These are phyloP conservation scores for Sarcophaga peregrina DNA, from an alignment of 1,140 invertebrate genomes.

Conservation along the genomic window DNA sequence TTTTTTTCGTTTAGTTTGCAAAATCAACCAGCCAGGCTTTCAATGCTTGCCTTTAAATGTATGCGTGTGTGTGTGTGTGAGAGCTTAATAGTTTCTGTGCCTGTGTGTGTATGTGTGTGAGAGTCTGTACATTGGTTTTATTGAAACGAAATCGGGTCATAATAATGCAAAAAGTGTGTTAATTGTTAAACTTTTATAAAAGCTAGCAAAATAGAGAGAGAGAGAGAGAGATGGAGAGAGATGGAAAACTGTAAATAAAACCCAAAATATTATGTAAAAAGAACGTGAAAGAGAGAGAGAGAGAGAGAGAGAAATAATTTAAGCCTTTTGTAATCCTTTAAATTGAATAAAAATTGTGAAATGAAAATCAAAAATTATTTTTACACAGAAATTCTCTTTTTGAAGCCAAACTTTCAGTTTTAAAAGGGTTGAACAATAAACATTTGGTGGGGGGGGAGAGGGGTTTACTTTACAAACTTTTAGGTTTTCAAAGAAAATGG, in stretches of 20 bases:
- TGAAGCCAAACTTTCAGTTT: no score
- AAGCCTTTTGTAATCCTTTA: no score
- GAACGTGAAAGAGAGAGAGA: no score
- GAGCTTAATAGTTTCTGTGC: neutral
- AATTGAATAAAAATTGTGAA: no score
- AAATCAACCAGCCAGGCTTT: neutral
- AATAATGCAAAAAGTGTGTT: slow-evolving; percentile 11
- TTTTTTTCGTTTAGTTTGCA: neutral
- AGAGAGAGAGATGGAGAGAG: neutral
- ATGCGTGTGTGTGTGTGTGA: neutral
- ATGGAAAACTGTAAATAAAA: neutral
- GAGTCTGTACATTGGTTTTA: neutral
- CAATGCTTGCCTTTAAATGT: neutral
- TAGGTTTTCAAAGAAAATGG: no score
- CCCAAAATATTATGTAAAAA: neutral
- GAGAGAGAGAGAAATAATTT: no score
- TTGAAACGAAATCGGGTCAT: slow-evolving; percentile 10
- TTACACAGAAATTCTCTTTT: no score
- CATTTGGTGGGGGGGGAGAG: no score
- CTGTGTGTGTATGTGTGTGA: neutral
- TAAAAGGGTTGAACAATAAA: no score
- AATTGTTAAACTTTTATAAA: slow-evolving; percentile 5
- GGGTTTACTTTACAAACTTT: no score
- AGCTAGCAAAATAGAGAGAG: neutral
- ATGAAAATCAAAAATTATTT: no score